Conservation (phyloP, 2,797 vertebrate species). For the Graptemys geographica region DNA sequence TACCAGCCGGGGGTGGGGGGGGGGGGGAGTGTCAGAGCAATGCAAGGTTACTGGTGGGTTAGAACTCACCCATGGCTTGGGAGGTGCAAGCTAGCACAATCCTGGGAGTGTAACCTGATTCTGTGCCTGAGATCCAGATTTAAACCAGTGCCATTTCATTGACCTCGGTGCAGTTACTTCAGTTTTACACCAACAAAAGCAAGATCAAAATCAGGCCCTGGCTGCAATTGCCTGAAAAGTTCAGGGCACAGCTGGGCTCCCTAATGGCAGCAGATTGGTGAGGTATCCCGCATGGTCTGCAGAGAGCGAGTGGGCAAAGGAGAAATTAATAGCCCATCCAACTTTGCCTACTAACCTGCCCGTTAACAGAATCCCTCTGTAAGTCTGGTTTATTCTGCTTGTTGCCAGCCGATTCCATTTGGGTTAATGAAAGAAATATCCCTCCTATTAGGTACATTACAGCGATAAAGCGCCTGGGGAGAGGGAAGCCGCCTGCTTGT, state of each 20-base stretch:
- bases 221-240: background rate
- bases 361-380: conserved; percentile 29
- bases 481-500: conserved; percentile 80
- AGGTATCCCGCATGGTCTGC: rapidly evolving
- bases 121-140: background rate
- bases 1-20: background rate
- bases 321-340: conserved; percentile 34
- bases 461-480: conserved; percentile 47
- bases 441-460: conserved; percentile 75
- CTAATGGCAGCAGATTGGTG: background rate
- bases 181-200: background rate
- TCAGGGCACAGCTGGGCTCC: background rate
- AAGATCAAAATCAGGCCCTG: background rate
- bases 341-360: conserved; percentile 30
- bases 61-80: background rate
- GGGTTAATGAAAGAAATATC: conserved; percentile 64
- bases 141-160: background rate
- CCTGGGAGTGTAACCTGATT: background rate
- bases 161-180: background rate
- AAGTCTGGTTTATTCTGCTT: conserved; percentile 9
- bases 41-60: background rate
- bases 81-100: rapidly evolving
- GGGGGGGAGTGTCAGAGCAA: background rate
- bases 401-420: conserved; percentile 41
- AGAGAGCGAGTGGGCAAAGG: rapidly evolving